Percentiles rank a stretch among this genome's conserved stretches.
Evolutionary conservation across 2,888 invertebrate genomes (phyloP).

Genomic region (Leptinotarsa peninsularis): DNA sequence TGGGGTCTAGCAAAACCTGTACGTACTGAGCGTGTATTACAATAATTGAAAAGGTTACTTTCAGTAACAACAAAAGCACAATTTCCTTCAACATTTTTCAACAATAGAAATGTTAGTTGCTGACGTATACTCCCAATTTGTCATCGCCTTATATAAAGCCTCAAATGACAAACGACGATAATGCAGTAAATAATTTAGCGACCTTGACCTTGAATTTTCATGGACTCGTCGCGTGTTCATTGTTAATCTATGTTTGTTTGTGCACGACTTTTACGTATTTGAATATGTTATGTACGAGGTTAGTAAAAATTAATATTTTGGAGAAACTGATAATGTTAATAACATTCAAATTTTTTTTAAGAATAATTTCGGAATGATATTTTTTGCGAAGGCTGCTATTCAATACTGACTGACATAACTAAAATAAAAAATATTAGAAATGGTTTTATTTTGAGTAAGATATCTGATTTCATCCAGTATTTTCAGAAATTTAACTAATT

Average conservation of each 20-base stretch:
- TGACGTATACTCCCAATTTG: constrained; percentile 40
- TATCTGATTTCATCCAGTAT: too few relatives aligned
- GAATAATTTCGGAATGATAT: too few relatives aligned
- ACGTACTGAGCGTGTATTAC: background rate
- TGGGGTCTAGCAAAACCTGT: background rate
- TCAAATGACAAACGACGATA: constrained; percentile 52
- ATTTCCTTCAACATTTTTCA: constrained; percentile 9
- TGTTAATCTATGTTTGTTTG: constrained; percentile 39
- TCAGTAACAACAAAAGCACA: background rate
- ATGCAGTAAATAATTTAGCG: constrained; percentile 51
- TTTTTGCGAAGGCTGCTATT: too few relatives aligned
- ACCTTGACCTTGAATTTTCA: constrained; percentile 57
- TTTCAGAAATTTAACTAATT: too few relatives aligned
- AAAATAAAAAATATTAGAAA: too few relatives aligned
- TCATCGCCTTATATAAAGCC: constrained; percentile 52
- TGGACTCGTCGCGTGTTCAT: constrained; percentile 54
- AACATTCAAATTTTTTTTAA: too few relatives aligned
- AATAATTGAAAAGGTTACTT: background rate
- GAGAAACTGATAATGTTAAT: too few relatives aligned
- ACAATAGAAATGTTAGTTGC: background rate
- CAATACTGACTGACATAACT: too few relatives aligned
- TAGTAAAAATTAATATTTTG: too few relatives aligned
- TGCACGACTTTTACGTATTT: constrained; percentile 8
- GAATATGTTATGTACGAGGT: constrained; percentile 8
- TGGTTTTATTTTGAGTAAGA: too few relatives aligned